Conservation (phyloP, 2,888 invertebrate species). For the Philereme vetulata region DNA sequence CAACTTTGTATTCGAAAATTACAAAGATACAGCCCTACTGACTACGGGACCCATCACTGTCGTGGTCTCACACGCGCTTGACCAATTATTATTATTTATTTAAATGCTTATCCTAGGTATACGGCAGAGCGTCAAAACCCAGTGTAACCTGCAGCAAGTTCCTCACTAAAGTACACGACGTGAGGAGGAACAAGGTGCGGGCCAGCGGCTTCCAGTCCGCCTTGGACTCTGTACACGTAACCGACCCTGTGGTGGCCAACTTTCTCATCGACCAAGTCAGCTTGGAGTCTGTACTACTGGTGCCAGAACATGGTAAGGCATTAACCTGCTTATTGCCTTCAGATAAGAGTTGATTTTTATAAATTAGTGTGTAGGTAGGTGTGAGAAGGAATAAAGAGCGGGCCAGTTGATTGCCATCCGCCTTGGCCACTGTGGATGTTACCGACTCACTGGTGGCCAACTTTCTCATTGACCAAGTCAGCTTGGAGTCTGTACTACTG, state of each 20-base stretch:
- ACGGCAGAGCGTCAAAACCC: constrained; percentile 73
- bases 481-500: constrained; percentile 90
- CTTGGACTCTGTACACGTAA: constrained; percentile 88
- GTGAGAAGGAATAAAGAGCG: constrained; percentile 71
- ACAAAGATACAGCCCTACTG: no score
- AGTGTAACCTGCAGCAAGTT: constrained; percentile 87
- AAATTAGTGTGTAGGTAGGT: no score
- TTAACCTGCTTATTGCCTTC: no score
- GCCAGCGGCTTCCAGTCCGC: constrained; percentile 78
- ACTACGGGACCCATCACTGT: no score
- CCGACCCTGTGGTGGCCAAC: constrained; percentile 91
- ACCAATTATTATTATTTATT: no score
- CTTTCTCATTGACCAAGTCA: constrained; percentile 91
- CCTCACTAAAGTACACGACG: constrained; percentile 76
- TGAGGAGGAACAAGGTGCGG: constrained; percentile 68
- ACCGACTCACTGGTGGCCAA: constrained; percentile 91
- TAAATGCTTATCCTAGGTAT: constrained; percentile 52
- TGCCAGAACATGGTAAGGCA: constrained; percentile 83
- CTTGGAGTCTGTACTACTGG: constrained; percentile 90
- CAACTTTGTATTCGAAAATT: no score
- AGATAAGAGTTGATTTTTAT: no score
- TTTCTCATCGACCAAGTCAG: constrained; percentile 90
- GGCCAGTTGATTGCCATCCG: constrained; percentile 68
- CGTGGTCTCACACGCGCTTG: no score
- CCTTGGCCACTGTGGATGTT: constrained; percentile 89